Conservation (phyloP, 2,113 vertebrate genomes). For the Passer montanus region DNA sequence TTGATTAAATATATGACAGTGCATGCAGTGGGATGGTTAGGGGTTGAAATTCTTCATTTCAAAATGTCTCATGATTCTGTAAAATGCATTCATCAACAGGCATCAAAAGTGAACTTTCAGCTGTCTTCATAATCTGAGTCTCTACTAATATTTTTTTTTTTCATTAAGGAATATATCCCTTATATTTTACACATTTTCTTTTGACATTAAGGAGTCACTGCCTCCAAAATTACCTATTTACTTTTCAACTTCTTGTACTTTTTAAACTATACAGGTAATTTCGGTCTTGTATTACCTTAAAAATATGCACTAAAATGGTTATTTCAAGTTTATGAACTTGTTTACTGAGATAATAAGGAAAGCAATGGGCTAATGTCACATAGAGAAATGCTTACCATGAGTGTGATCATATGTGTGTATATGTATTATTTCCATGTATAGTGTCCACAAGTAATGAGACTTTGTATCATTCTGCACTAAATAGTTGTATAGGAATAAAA, state of each 20-base stretch:
- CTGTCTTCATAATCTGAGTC: not conserved
- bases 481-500: not conserved
- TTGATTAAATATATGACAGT: not conserved
- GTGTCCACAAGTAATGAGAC: not conserved
- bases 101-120: not conserved
- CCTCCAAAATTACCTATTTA: not conserved
- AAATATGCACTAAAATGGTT: not conserved
- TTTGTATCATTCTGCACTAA: not conserved
- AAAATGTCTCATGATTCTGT: not conserved
- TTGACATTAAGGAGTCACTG: not conserved
- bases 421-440: not conserved
- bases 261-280: not conserved
- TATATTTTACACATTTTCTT: not conserved
- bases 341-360: not conserved
- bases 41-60: not conserved
- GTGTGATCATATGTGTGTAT: not conserved
- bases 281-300: not conserved
- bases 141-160: not conserved
- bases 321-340: not conserved
- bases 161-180: not conserved
- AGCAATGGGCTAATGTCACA: not conserved
- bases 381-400: not conserved
- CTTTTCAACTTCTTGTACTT: not conserved
- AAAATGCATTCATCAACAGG: not conserved
- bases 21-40: not conserved